These are phyloP conservation scores for Adineta ricciae DNA, from an alignment of 2,888 invertebrate genomes.

Conservation along the genomic window DNA sequence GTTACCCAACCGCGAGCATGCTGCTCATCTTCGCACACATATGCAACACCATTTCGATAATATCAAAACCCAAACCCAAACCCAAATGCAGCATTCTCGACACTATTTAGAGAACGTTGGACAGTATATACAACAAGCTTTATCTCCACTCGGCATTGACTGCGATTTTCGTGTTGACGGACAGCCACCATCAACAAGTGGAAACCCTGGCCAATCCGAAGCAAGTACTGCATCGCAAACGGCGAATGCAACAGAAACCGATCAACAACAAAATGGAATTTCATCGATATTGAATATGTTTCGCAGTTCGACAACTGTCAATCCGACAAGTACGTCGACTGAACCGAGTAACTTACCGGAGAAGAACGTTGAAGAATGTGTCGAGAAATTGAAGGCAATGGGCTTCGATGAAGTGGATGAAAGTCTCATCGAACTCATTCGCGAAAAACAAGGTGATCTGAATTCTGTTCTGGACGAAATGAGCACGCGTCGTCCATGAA, in stretches of 20 bases:
- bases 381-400: neutral
- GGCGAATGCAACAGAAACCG: neutral
- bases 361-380: neutral
- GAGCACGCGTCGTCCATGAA: neutral
- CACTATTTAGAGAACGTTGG: slow-evolving; percentile 6
- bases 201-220: neutral
- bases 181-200: neutral
- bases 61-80: neutral
- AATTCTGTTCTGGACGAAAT: slow-evolving; percentile 19
- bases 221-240: neutral
- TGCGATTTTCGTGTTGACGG: slow-evolving; percentile 1
- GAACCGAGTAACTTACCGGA: neutral
- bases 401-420: neutral
- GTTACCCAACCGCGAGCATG: neutral
- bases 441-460: neutral
- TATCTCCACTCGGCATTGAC: slow-evolving; percentile 16
- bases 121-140: slow-evolving; percentile 5
- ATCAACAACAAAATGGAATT: neutral
- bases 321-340: neutral
- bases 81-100: neutral
- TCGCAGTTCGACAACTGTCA: neutral
- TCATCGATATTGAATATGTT: neutral
- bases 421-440: neutral
- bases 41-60: neutral
- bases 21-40: neutral